phyloP scores from a whole-genome alignment of 2,888 invertebrate genomes.

The Andrena bucephala region DNA sequence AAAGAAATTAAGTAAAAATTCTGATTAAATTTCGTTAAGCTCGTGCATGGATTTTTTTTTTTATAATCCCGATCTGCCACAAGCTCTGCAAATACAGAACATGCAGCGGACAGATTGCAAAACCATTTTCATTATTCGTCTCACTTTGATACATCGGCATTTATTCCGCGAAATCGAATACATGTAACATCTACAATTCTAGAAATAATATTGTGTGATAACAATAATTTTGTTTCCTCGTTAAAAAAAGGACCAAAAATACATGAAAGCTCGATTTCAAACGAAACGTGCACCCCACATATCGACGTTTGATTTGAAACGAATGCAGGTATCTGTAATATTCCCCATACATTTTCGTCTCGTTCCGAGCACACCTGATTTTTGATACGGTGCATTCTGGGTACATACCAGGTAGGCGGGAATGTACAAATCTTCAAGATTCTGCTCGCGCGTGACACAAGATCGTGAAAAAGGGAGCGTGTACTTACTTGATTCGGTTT shows the following conservation, averaged over 20 bases:
- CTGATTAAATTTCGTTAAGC: slow-evolving; percentile 28
- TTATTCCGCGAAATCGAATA: slow-evolving; percentile 30
- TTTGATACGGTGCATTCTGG: too few species aligned
- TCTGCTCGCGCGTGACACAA: neutral
- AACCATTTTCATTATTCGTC: slow-evolving; percentile 50
- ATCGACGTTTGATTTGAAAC: slow-evolving; percentile 26
- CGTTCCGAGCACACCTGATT: too few species aligned
- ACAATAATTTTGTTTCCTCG: slow-evolving; percentile 5
- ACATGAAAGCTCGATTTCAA: neutral
- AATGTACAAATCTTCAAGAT: neutral
- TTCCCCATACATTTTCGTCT: too few species aligned
- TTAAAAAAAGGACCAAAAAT: neutral
- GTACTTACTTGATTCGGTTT: slow-evolving; percentile 39
- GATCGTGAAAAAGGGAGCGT: neutral
- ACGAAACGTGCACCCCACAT: neutral
- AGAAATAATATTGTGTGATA: slow-evolving; percentile 47
- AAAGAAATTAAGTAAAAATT: slow-evolving; percentile 25
- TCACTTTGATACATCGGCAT: slow-evolving; percentile 36
- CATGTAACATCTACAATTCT: slow-evolving; percentile 22
- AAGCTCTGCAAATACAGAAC: slow-evolving; percentile 31
- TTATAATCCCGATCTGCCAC: slow-evolving; percentile 16
- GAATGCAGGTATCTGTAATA: neutral
- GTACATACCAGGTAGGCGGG: neutral
- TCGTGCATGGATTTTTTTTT: slow-evolving; percentile 16
- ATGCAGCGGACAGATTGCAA: slow-evolving; percentile 5